Conservation (phyloP, 1,140 invertebrate genomes). For the Magallana ariakensis region DNA sequence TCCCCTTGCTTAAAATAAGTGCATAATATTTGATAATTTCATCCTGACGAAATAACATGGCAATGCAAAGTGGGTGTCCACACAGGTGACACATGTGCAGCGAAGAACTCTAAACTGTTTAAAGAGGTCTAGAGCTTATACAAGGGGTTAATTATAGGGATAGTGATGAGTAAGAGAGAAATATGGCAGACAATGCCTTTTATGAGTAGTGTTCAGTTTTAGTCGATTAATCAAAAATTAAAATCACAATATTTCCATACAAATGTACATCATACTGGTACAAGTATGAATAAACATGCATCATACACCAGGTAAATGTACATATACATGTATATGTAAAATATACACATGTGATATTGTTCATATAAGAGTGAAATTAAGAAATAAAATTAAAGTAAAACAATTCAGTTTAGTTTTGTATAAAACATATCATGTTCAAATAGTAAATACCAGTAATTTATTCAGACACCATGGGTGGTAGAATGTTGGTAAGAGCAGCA, state of each 20-base stretch:
- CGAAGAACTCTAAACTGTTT: too few relatives aligned
- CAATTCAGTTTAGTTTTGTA: neutral
- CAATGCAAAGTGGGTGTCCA: neutral
- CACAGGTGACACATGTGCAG: too few relatives aligned
- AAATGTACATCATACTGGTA: neutral
- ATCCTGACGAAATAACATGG: neutral
- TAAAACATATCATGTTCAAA: slow-evolving; percentile 3
- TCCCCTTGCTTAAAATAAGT: neutral
- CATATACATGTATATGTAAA: too few relatives aligned
- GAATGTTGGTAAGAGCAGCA: neutral
- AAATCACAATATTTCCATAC: neutral
- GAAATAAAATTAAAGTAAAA: neutral
- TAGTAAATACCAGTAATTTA: neutral
- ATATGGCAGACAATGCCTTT: neutral
- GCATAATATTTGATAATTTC: neutral
- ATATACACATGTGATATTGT: too few relatives aligned
- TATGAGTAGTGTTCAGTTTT: neutral
- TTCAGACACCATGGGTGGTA: slow-evolving; percentile 26
- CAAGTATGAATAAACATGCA: neutral
- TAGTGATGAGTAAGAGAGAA: neutral
- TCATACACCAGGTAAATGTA: too few relatives aligned
- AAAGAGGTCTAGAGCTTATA: neutral
- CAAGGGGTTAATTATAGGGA: slow-evolving; percentile 1
- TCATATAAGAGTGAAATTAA: too few relatives aligned
- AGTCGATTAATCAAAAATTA: slow-evolving; percentile 16